Evolutionary conservation across 2,888 invertebrate genomes (phyloP).

Genomic region (Onchidella celtica): DNA sequence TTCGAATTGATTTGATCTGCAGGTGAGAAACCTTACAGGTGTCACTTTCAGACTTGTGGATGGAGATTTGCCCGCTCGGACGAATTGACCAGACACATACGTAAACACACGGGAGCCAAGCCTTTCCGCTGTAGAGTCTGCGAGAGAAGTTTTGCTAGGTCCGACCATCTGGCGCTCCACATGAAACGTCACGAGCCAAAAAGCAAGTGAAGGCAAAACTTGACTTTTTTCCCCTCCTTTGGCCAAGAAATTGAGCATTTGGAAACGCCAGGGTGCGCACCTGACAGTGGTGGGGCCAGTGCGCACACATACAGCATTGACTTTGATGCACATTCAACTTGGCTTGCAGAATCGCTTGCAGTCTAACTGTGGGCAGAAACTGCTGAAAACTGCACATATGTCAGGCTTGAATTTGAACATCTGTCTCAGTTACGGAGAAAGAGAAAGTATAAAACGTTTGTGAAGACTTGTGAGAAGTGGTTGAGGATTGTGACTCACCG

Average conservation of each 20-base stretch:
- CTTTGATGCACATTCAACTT: neutral
- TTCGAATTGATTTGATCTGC: conserved; percentile 48
- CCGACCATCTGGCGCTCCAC: conserved; percentile 84
- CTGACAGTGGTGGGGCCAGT: neutral
- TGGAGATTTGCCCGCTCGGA: conserved; percentile 84
- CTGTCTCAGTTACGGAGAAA: no score
- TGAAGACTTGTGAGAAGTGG: no score
- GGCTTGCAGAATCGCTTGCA: neutral
- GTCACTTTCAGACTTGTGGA: conserved; percentile 83
- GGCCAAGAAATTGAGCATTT: no score
- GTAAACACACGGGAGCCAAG: conserved; percentile 84
- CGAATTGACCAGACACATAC: conserved; percentile 83
- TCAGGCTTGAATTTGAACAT: no score
- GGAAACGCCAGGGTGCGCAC: no score
- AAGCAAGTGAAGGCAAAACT: conserved; percentile 65
- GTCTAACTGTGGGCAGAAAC: neutral
- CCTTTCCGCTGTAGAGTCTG: conserved; percentile 84
- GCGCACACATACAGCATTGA: neutral
- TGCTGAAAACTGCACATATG: no score
- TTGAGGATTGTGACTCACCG: no score
- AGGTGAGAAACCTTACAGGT: conserved; percentile 83
- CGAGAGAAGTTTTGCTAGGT: conserved; percentile 83
- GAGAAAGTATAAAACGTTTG: no score
- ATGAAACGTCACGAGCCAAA: conserved; percentile 89
- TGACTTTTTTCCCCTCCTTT: no score